Base-by-base conservation (phyloP, 2,113 vertebrate genomes). In the Ammospiza caudacuta region DNA sequence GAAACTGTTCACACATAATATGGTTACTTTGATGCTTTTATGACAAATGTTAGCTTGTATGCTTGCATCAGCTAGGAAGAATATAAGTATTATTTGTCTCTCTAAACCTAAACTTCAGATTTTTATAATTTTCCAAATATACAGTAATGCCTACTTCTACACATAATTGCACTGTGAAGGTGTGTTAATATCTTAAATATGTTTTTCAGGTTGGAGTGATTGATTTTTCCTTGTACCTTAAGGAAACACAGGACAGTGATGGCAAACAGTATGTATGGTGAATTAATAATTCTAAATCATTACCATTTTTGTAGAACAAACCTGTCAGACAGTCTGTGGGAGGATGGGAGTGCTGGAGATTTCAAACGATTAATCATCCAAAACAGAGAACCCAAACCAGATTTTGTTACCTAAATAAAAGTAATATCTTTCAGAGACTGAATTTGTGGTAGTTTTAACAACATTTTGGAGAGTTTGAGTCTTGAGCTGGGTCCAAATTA, bases 141-240 rank as follows among this genome's bases (percentile, higher is more conserved):
- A 52, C 51, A 54, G 6, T 33, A 63, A 33, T 47, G 28, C 43
- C 17, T 83, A 11, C 24, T 83, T 39, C 59, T 91, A 9, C 0
- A 2, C 31, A 43, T 66, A 90, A 37, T 61, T 88, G 31, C 17
- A 37, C 35, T 82, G n/a, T 77, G 20, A 74, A 81, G 31, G 14
- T 47, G 11, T 66, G 18, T 52, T 90, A 72, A 94, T 68, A 33
- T 39, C 49, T 75, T 79, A 43, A 75, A 82, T 84, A 6, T 61
- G 7, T 88, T 90, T 97, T 97, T 87, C 96, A 99, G 99, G 99
- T 99, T 95, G 99, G 98, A 72, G 98, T 99, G 92, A 99, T 99
- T 57, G 99, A 99, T 95, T 99, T 99, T 96, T 99, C 99, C 31
- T 97, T 99, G 83, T 99, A 99, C 97, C 98, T 99, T 87, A 99